These are phyloP conservation scores for Tetragonula clypearis DNA, from an alignment of 1,140 invertebrate genomes.

Conservation along the genomic window DNA sequence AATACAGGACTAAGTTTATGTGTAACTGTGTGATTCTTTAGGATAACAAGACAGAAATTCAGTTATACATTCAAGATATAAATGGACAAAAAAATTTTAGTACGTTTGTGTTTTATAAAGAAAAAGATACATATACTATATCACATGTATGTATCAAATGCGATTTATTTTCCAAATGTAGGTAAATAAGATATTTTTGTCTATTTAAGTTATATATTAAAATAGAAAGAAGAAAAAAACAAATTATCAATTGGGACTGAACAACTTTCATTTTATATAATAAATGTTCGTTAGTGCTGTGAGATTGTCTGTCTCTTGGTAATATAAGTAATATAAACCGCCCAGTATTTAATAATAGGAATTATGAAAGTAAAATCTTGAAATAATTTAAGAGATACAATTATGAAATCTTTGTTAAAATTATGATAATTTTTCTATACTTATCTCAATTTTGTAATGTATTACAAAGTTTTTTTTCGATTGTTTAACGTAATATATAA, in stretches of 20 bases:
- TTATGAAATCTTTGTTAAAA: conserved; percentile 32
- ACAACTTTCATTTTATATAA: conserved; percentile 44
- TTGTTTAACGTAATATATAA: conserved; percentile 38
- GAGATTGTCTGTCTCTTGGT: conserved; percentile 58
- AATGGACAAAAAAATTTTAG: conserved; percentile 50
- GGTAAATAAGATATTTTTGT: conserved; percentile 56
- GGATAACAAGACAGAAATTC: conserved; percentile 35
- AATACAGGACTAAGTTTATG: conserved; percentile 51
- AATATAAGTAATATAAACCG: conserved; percentile 44
- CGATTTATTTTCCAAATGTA: conserved; percentile 62
- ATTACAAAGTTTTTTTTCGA: conserved; percentile 57
- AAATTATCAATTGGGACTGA: conserved; percentile 42
- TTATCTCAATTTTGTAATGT: conserved; percentile 31
- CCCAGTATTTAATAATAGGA: conserved; percentile 57
- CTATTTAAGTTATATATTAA: conserved; percentile 53
- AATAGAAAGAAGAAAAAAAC: background rate
- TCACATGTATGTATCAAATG: conserved; percentile 49
- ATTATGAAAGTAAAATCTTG: conserved; percentile 42
- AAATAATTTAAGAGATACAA: conserved; percentile 42
- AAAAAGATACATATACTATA: conserved; percentile 43
- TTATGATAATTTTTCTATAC: conserved; percentile 41
- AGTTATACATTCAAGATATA: conserved; percentile 46
- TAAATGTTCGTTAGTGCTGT: conserved; percentile 67
- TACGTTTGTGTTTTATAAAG: conserved; percentile 57
- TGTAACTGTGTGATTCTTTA: conserved; percentile 54